Conservation (phyloP, 1,140 invertebrate species). For the Mercenaria mercenaria region DNA sequence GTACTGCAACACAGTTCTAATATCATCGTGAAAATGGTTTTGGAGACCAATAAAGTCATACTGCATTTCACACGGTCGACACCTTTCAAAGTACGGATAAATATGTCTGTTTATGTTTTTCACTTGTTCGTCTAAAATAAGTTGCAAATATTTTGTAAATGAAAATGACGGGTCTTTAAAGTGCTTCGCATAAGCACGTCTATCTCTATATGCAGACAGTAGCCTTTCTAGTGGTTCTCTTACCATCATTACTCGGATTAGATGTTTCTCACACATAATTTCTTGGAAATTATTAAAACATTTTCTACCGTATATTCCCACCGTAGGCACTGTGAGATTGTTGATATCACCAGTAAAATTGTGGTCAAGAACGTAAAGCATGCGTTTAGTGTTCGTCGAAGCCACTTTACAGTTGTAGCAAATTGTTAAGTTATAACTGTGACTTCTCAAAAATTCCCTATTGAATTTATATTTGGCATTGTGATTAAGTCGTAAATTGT, state of each 20-base stretch:
- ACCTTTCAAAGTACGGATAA: not conserved
- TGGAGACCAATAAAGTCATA: too few species aligned
- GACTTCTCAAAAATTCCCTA: not conserved
- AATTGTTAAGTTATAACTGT: too few species aligned
- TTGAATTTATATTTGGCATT: not conserved
- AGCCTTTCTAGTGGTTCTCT: not conserved
- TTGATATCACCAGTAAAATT: too few species aligned
- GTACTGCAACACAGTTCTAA: not conserved
- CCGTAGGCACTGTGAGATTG: too few species aligned
- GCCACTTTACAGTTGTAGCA: too few species aligned
- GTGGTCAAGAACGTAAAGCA: too few species aligned
- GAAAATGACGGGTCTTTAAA: not conserved
- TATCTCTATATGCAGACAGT: not conserved
- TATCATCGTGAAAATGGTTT: not conserved
- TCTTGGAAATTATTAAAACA: not conserved
- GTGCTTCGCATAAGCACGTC: not conserved
- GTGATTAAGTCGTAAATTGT: not conserved
- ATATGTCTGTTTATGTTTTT: too few species aligned
- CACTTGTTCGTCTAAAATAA: too few species aligned
- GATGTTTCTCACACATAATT: not conserved
- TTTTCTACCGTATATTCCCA: not conserved
- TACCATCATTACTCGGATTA: not conserved
- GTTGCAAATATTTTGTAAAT: not conserved
- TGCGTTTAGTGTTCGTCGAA: not conserved
- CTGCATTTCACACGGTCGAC: constrained; percentile 6